Percentiles rank a stretch among this genome's conserved stretches.
These are phyloP conservation scores for Cariama cristata DNA, from an alignment of 2,113 vertebrate genomes.

Conservation along the genomic window DNA sequence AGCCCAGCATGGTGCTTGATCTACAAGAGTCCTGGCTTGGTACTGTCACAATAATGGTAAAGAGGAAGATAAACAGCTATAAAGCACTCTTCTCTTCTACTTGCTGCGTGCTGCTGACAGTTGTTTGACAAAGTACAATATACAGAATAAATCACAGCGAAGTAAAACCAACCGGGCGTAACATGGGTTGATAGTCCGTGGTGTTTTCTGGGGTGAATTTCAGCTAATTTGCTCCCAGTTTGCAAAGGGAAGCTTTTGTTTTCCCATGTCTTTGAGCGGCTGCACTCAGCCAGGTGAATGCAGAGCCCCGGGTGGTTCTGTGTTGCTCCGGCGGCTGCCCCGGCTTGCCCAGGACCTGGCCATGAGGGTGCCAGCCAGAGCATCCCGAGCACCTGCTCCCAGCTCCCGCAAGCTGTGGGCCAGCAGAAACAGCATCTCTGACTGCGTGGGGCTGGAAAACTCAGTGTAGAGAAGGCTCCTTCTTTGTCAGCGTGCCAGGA, in stretches of 20 bases:
- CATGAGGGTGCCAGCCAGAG: neutral
- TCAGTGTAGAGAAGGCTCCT: neutral
- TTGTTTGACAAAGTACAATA: conserved; percentile 2
- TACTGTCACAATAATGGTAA: neutral
- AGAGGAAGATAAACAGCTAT: neutral
- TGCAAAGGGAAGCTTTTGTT: neutral
- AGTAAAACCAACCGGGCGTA: neutral
- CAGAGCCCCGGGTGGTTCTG: rapidly evolving
- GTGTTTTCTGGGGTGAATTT: neutral
- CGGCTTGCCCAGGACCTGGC: neutral
- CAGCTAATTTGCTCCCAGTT: neutral
- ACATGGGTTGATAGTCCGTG: neutral
- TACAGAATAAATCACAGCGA: neutral
- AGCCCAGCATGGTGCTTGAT: neutral
- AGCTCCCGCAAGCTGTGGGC: neutral
- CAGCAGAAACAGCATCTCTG: neutral
- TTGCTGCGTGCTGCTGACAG: neutral
- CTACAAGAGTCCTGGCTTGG: neutral
- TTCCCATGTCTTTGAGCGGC: neutral
- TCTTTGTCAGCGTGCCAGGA: neutral
- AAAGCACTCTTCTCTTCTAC: neutral
- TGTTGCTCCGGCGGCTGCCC: neutral
- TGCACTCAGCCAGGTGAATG: neutral
- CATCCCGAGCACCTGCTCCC: neutral
- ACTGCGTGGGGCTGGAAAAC: neutral